Percentiles rank a stretch among this genome's conserved stretches.
phyloP scores from a whole-genome alignment of 2,888 invertebrate genomes.

The Xylota sylvarum region DNA sequence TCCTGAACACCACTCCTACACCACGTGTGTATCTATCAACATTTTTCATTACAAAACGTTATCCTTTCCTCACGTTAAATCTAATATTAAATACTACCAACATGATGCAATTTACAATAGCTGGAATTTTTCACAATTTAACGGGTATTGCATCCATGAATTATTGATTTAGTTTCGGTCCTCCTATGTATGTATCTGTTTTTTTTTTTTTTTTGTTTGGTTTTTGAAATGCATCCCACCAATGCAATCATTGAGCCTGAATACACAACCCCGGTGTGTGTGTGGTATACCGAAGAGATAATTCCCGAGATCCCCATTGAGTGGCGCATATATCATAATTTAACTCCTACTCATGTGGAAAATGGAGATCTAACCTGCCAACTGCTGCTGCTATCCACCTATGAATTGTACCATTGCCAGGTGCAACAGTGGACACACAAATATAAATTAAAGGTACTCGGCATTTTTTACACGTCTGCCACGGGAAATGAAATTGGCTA shows the following conservation, averaged over 20 bases:
- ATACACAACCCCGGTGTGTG: slow-evolving; percentile 17
- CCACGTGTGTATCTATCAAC: no score
- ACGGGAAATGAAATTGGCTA: slow-evolving; percentile 38
- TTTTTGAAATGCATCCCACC: slow-evolving; percentile 22
- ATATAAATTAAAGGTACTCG: slow-evolving; percentile 60
- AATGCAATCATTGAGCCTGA: slow-evolving; percentile 57
- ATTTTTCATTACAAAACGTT: no score
- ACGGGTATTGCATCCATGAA: slow-evolving; percentile 30
- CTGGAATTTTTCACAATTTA: slow-evolving; percentile 22
- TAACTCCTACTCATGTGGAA: slow-evolving; percentile 56
- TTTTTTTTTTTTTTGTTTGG: slow-evolving; percentile 4
- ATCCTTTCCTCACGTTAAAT: no score
- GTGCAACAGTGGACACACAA: slow-evolving; percentile 57
- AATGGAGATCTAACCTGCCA: slow-evolving; percentile 65
- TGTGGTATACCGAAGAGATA: slow-evolving; percentile 39
- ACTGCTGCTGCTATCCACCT: slow-evolving; percentile 43
- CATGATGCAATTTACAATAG: not conserved
- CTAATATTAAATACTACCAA: no score
- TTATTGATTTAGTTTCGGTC: slow-evolving; percentile 50
- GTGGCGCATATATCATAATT: slow-evolving; percentile 60
- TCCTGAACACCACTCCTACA: no score
- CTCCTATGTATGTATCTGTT: not conserved
- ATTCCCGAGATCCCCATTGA: slow-evolving; percentile 50
- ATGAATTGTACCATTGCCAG: slow-evolving; percentile 43
- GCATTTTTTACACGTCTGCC: slow-evolving; percentile 7